Evolutionary conservation across 2,888 invertebrate species (phyloP), one percentile per base, ranked within the genome.

Genomic region (Caenorhabditis wallacei): DNA sequence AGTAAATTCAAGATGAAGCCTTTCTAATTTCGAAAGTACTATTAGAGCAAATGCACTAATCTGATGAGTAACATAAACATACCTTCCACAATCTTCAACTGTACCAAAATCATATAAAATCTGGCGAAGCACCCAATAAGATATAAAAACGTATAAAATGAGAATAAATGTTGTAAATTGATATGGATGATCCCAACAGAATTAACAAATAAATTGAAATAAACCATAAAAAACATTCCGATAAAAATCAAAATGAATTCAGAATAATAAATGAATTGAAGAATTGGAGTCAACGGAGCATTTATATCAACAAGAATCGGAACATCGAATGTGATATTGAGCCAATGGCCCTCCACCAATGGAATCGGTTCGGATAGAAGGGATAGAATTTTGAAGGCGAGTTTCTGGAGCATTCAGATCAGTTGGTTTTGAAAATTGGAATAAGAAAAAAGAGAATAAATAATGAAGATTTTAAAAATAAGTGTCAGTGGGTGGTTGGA

Each of bases 291-390:
- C 16, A 71, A n/a, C 13, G 81, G 76, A 35, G 53, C 51, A 59
- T 40, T 43, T 53, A 76, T 71, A 40, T 76, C 81, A n/a, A 82
- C 76, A 2, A 82, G 54, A 26, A 82, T 68, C 35, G 81, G 76
- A n/a, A 82, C 76, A 24, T 69, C 76, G 56, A 76, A 82, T 26
- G 81, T 64, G 40, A 82, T 53, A 30, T 82, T 82, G 51, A 64
- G 57, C 81, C 81, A 82, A 57, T 46, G 48, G 37, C 70, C 59
- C 30, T 70, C 69, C 43, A 82, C 75, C 30, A 82, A 53, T 4
- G 81, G 81, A 57, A 76, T 40, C 18, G 78, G 68, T 16, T 69
- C 78, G 18, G 61, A 61, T 35, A 78, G 78, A 53, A 63, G 35
- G 5, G 68, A 69, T 16, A 53, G 43, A 54, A 78, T 78, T 54